Evolutionary conservation across 2,797 vertebrate genomes (phyloP).

Genomic region (Geotrypetes seraphini): DNA sequence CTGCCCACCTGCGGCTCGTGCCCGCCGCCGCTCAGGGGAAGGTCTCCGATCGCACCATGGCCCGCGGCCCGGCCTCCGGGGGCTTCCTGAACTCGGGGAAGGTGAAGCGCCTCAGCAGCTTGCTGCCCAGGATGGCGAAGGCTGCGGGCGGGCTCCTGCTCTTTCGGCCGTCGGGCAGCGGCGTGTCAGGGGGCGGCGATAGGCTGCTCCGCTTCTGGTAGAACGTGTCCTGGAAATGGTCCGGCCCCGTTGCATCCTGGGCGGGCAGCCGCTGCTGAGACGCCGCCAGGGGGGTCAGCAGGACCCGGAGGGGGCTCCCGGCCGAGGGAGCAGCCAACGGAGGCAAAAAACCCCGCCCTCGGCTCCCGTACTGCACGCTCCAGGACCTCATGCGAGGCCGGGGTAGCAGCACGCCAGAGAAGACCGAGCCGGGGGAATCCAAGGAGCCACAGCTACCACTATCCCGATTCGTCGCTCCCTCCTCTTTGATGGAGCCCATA

Average conservation of each 20-base stretch:
- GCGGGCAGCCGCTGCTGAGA: too few species aligned
- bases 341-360: neutral
- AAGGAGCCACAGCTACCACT: slow-evolving; percentile 1
- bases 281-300: too few species aligned
- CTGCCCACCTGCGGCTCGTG: slow-evolving; percentile 49
- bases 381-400: slow-evolving; percentile 10
- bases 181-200: slow-evolving; percentile 32
- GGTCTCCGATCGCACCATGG: slow-evolving; percentile 47
- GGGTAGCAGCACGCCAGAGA: slow-evolving; percentile 20
- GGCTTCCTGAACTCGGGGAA: slow-evolving; percentile 47
- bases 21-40: slow-evolving; percentile 38
- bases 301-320: neutral
- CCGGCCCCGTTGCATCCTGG: slow-evolving; percentile 4
- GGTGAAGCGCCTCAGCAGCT: slow-evolving; percentile 50
- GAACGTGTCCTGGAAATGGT: slow-evolving; percentile 42
- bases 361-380: neutral
- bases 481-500: slow-evolving; percentile 53
- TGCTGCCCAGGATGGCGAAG: slow-evolving; percentile 38
- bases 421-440: neutral
- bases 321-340: slow-evolving; percentile 8
- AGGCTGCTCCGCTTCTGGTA: slow-evolving; percentile 56
- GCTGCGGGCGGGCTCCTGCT: slow-evolving; percentile 10
- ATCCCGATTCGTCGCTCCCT: slow-evolving; percentile 31
- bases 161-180: slow-evolving; percentile 21
- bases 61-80: neutral